phyloP scores from a whole-genome alignment of 2,113 vertebrate species.

The Cricetomys ansorgei region DNA sequence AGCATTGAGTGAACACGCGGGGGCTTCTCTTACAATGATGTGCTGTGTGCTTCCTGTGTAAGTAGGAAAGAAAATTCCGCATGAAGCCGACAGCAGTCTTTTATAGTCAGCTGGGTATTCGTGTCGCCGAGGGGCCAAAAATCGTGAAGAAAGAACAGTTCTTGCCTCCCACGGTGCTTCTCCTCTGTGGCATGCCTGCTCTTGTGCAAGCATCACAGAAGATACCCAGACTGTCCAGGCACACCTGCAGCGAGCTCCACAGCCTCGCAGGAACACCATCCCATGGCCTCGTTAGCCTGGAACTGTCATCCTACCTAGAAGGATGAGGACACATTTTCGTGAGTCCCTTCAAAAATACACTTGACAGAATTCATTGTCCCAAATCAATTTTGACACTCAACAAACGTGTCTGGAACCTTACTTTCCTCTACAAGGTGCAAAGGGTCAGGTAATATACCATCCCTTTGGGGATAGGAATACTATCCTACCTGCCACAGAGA shows the following conservation, averaged over 20 bases:
- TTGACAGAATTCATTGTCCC: background rate
- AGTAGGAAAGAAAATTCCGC: background rate
- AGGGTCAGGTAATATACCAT: background rate
- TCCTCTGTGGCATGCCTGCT: too few relatives aligned
- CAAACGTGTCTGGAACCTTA: background rate
- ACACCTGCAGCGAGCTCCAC: too few relatives aligned
- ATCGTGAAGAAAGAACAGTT: background rate
- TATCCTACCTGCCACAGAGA: background rate
- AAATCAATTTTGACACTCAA: background rate
- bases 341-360: background rate
- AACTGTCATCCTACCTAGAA: background rate
- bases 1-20: background rate
- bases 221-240: background rate
- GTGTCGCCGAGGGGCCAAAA: background rate
- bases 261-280: background rate
- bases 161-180: background rate
- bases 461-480: background rate
- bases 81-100: background rate
- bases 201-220: fast-evolving
- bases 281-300: background rate
- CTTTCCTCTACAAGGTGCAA: background rate
- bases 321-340: background rate
- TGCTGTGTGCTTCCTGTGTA: background rate
- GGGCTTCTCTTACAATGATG: background rate
- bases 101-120: fast-evolving